Conservation (phyloP, 2,113 vertebrate species). For the Regulus satrapa region DNA sequence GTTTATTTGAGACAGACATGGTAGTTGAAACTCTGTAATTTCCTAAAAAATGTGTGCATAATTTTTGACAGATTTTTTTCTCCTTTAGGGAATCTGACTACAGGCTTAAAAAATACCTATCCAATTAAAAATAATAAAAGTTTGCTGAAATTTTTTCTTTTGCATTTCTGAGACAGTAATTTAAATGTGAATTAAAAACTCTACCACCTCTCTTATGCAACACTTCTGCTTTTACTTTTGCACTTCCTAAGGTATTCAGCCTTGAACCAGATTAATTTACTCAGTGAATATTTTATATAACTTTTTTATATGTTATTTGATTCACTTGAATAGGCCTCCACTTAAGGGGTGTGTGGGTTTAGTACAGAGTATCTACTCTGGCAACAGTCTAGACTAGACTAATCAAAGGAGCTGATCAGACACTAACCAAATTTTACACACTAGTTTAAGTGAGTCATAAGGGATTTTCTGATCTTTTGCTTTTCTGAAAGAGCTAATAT, state of each 20-base stretch:
- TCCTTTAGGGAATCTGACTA: background rate
- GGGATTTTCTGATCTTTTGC: background rate
- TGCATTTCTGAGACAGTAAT: background rate
- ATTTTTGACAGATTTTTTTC: background rate
- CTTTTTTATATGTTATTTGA: background rate
- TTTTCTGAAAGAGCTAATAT: background rate
- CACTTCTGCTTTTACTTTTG: background rate
- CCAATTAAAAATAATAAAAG: background rate
- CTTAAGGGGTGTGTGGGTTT: background rate
- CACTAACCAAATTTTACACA: background rate
- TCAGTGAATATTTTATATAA: background rate
- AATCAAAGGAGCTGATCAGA: conserved; percentile 33
- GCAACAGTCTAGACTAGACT: background rate
- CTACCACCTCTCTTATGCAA: background rate
- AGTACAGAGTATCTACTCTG: background rate
- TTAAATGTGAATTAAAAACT: background rate
- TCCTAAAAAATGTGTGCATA: background rate
- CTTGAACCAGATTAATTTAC: background rate
- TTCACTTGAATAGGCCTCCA: background rate
- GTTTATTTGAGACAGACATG: background rate
- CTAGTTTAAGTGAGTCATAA: background rate
- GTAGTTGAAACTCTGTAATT: background rate
- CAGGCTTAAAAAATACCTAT: background rate
- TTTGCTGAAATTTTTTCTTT: background rate
- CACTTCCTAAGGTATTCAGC: background rate